These are phyloP conservation scores for Sander vitreus DNA, from an alignment of 2,113 vertebrate genomes.

Conservation along the genomic window DNA sequence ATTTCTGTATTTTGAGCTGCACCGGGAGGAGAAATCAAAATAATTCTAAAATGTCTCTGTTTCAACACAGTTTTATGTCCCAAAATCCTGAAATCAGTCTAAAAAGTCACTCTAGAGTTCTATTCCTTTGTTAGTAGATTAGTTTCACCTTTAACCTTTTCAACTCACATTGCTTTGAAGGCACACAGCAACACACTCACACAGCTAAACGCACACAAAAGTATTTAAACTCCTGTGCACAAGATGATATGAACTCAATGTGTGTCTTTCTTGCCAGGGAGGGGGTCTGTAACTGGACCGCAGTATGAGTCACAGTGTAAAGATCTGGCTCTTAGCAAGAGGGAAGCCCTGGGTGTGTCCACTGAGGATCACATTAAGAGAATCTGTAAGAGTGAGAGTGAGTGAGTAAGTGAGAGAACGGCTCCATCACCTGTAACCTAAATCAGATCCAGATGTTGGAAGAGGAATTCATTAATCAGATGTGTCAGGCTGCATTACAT, in stretches of 20 bases:
- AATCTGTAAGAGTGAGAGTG: slow-evolving; percentile 1
- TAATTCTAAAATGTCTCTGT: not conserved
- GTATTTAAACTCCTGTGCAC: not conserved
- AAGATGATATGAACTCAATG: not conserved
- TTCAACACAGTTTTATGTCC: not conserved
- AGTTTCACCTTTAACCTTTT: not conserved
- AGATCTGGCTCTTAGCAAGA: slow-evolving; percentile 50
- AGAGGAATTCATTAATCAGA: slow-evolving; percentile 45
- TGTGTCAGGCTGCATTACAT: slow-evolving; percentile 22
- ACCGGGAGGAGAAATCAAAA: not conserved
- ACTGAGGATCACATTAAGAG: slow-evolving; percentile 31
- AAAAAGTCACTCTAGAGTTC: not conserved
- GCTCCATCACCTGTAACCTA: slow-evolving; percentile 41
- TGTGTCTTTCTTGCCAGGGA: not conserved
- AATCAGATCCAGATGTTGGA: slow-evolving; percentile 60
- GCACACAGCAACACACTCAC: not conserved
- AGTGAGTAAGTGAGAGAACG: slow-evolving; percentile 12
- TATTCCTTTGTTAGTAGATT: not conserved
- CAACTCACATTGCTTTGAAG: not conserved
- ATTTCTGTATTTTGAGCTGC: not conserved
- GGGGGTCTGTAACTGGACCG: slow-evolving; percentile 56
- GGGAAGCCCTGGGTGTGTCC: slow-evolving; percentile 59
- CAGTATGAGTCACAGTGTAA: slow-evolving; percentile 58
- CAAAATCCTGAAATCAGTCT: not conserved
- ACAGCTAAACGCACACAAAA: not conserved